Base-by-base conservation (phyloP, 2,888 invertebrate species). In the Esperia sulphurella region DNA sequence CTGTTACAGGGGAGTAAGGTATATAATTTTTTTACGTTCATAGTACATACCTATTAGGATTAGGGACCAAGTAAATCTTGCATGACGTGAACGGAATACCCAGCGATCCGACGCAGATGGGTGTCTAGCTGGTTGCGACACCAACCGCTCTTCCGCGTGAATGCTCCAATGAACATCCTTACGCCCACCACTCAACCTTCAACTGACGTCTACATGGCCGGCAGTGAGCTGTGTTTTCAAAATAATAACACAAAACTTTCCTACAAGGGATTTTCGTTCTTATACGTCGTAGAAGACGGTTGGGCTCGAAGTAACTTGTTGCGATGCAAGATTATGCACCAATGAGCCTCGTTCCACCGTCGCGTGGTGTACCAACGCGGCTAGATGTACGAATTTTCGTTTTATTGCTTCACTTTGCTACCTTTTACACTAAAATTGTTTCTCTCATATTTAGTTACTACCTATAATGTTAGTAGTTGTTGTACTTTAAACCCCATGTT, bases 91-190 rank as follows among this genome's bases (percentile, higher is more conserved):
- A 21, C 21, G 3, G 21, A 21, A 21, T 5, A 21, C 5, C 21
- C 21, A 21, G 21, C 21, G 3, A 21, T 21, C 21, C 21, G 21
- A 21, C 2, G 21, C 21, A 2, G 21, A 21, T 21, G 21, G 21
- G 21, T 3, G 21, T 21, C 3, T 21, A 21, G 21, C 21, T 21
- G 5, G 21, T 21, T 21, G 21, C 14, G 67, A 64, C 65, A 68
- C 56, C 47, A 57, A 53, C 68, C 58, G 59, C 58, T 59, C 65
- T 72, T 71, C 69, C 67, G 50, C 57, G 45, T 71, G 68, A 70
- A 71, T 63, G 69, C 67, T 61, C 61, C 63, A 59, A 31, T 65
- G 68, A 64, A 55, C 67, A 68, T 58, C 55, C 49, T 61, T 61
- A 52, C 68, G 63, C 57, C 65, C 73, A 51, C 59, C 46, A 55